Evolutionary conservation across 2,888 invertebrate genomes (phyloP).

Genomic region (Pollenia griseotomentosa): DNA sequence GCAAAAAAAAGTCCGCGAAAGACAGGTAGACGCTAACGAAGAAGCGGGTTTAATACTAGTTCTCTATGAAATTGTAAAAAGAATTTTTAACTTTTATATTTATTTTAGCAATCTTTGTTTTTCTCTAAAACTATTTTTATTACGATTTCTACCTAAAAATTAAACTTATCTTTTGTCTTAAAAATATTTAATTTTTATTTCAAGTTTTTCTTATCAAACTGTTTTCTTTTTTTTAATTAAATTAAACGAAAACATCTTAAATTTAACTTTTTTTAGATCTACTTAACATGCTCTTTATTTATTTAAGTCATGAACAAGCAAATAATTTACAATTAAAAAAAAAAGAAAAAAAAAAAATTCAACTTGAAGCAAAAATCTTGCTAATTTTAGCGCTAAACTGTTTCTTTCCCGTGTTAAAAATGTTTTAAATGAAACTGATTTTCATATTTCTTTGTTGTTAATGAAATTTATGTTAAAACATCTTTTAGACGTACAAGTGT

Average conservation of each 20-base stretch:
- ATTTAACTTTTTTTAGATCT: not conserved
- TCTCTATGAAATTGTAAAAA: no score
- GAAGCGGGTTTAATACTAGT: no score
- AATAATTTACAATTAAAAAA: not conserved
- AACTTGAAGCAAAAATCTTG: not conserved
- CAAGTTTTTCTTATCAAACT: not conserved
- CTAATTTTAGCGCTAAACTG: slow-evolving; percentile 13
- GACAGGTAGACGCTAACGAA: no score
- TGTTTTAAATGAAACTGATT: slow-evolving; percentile 2
- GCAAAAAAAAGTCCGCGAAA: no score
- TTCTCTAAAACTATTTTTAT: no score
- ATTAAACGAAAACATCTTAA: not conserved
- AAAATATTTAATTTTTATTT: no score
- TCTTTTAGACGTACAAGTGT: not conserved
- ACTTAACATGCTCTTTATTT: not conserved
- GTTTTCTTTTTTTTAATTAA: not conserved
- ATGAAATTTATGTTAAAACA: slow-evolving; percentile 5
- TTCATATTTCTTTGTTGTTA: not conserved
- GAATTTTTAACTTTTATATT: no score
- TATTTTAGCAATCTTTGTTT: no score
- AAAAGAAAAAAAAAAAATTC: not conserved
- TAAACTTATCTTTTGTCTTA: no score
- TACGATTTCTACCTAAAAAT: no score
- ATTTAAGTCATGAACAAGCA: slow-evolving; percentile 21
- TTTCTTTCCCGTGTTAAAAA: slow-evolving; percentile 1